Conservation (phyloP, 2,113 vertebrate genomes). For the Diadophis punctatus region DNA sequence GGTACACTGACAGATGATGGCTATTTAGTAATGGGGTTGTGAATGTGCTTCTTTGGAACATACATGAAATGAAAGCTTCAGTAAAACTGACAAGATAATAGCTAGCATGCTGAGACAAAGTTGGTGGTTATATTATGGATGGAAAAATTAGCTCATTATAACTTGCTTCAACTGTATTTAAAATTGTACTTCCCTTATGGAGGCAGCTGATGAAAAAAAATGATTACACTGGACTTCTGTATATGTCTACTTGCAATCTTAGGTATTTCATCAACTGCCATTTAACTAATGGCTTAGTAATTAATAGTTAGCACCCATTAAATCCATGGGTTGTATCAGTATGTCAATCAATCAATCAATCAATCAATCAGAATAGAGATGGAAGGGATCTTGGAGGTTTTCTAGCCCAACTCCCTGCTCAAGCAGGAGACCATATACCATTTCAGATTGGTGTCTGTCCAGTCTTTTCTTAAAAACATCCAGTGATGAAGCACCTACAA, state of each 20-base stretch:
- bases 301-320: neutral
- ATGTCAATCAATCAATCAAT: neutral
- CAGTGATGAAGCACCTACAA: too few species aligned
- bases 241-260: neutral
- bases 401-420: too few species aligned
- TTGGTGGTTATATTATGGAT: neutral
- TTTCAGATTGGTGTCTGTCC: too few species aligned
- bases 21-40: neutral
- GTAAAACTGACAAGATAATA: slow-evolving; percentile 13
- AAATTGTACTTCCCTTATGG: neutral
- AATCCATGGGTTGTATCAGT: neutral
- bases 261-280: neutral
- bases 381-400: too few species aligned
- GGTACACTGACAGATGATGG: neutral
- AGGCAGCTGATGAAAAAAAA: neutral
- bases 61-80: neutral
- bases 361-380: too few species aligned
- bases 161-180: neutral
- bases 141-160: neutral
- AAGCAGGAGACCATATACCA: too few species aligned
- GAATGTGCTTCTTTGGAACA: neutral
- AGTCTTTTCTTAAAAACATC: too few species aligned
- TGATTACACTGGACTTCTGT: neutral
- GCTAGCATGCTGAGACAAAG: slow-evolving; percentile 1
- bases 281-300: slow-evolving; percentile 5